These are phyloP conservation scores for Onychomys torridus DNA, from an alignment of 2,797 vertebrate species.

Conservation along the genomic window DNA sequence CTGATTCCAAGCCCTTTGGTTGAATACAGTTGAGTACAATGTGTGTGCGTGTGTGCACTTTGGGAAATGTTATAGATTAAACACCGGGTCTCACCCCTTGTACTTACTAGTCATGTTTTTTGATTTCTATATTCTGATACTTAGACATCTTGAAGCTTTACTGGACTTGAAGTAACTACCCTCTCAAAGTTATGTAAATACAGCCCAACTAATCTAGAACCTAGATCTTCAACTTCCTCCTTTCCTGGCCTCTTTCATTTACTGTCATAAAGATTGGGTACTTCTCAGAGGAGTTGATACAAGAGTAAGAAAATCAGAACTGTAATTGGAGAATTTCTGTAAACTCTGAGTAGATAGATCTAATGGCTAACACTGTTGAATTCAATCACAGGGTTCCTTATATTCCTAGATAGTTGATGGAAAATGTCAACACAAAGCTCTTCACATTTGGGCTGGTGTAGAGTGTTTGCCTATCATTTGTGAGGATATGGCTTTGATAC, in stretches of 20 bases:
- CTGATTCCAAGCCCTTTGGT: background rate
- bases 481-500: background rate
- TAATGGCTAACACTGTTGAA: background rate
- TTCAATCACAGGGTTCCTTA: background rate
- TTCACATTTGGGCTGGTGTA: background rate
- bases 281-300: background rate
- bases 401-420: background rate
- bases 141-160: background rate
- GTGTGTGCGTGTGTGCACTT: background rate
- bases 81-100: background rate
- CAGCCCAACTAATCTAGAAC: background rate
- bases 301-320: background rate
- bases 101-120: background rate
- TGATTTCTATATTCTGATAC: background rate
- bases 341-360: background rate
- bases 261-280: too few relatives aligned
- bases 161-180: background rate
- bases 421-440: background rate
- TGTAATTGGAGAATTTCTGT: background rate
- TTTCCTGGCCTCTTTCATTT: background rate
- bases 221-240: too few relatives aligned
- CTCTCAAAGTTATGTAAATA: background rate
- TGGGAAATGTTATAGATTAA: background rate
- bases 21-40: background rate
- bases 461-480: background rate